phyloP scores from a whole-genome alignment of 2,113 vertebrate genomes.

The Microtus richardsoni region DNA sequence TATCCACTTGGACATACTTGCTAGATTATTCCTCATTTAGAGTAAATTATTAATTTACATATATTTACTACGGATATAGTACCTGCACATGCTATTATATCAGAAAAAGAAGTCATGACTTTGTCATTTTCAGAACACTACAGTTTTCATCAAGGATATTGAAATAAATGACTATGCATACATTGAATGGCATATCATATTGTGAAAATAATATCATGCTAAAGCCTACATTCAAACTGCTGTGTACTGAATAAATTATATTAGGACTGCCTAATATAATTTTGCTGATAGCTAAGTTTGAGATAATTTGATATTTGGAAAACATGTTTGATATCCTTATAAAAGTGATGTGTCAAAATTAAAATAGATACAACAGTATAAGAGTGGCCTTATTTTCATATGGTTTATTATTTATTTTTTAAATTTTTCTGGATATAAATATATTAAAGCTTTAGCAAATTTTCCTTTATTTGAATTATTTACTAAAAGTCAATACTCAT shows the following conservation, averaged over 20 bases:
- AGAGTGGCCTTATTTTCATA: neutral
- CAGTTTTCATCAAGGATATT: neutral
- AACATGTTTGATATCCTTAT: neutral
- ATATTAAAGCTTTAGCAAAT: neutral
- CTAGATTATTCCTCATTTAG: neutral
- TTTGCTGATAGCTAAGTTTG: neutral
- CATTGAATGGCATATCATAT: neutral
- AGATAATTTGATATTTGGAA: neutral
- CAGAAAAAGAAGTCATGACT: neutral
- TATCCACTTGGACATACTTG: neutral
- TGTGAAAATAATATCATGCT: neutral
- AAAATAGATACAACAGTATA: neutral
- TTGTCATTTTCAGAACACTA: neutral
- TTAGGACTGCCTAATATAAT: neutral
- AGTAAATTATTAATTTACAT: neutral
- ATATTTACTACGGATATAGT: neutral
- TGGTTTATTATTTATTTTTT: neutral
- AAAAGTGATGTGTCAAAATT: neutral
- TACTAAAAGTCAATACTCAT: neutral
- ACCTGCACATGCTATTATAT: neutral
- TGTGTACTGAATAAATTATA: neutral
- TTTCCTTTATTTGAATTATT: neutral
- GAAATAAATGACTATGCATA: neutral
- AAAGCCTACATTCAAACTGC: neutral
- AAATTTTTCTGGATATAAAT: neutral